Conservation (phyloP, 2,797 vertebrate species). For the Neosalanx taihuensis region DNA sequence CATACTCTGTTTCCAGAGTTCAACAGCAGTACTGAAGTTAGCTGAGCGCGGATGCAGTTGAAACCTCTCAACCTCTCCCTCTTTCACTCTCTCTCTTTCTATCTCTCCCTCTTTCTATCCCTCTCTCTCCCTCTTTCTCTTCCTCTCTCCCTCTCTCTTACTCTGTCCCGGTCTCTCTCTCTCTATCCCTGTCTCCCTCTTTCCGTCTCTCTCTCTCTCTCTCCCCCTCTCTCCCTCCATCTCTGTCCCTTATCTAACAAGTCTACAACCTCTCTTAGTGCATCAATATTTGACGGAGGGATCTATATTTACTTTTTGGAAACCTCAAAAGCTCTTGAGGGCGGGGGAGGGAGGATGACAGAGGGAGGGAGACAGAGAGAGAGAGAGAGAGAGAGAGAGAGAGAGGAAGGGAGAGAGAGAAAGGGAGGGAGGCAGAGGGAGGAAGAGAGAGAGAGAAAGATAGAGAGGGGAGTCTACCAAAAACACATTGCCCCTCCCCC, state of each 20-base stretch:
- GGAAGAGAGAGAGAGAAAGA: constrained; percentile 17
- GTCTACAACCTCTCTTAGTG: constrained; percentile 36
- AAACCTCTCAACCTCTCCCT: too few species aligned
- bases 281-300: constrained; percentile 49
- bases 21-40: too few species aligned
- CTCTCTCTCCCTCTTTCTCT: too few species aligned
- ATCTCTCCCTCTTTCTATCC: too few species aligned
- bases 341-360: too few species aligned
- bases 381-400: constrained; percentile 21
- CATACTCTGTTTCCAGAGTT: not conserved
- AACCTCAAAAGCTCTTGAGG: constrained; percentile 32
- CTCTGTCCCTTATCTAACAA: constrained; percentile 17
- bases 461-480: not conserved
- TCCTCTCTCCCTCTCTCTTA: too few species aligned
- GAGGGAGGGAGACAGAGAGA: constrained; percentile 6
- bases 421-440: constrained; percentile 32
- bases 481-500: too few species aligned
- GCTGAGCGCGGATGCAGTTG: too few species aligned
- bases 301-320: constrained; percentile 51
- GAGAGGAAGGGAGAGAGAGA: constrained; percentile 43
- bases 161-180: too few species aligned
- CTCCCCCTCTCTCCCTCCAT: not conserved
- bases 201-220: not conserved
- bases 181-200: too few species aligned
- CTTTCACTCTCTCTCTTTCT: too few species aligned